Conservation (phyloP, 2,888 invertebrate genomes). For the Steinernema hermaphroditum region DNA sequence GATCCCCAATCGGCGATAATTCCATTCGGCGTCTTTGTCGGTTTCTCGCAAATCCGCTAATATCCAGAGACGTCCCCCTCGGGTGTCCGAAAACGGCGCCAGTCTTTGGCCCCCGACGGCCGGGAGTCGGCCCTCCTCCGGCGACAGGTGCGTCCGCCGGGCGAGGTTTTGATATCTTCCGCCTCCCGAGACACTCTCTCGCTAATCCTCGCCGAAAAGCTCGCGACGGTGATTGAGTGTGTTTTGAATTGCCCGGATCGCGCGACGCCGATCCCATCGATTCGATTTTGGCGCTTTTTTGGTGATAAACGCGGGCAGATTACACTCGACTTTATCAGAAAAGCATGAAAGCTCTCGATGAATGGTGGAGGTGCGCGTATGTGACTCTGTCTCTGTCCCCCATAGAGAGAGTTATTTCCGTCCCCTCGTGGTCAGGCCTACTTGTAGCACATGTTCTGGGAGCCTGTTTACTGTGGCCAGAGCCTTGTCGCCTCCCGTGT, state of each 20-base stretch:
- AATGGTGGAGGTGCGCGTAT: background rate
- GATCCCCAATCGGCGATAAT: too few species aligned
- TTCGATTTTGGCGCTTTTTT: background rate
- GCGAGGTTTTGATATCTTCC: constrained; percentile 1
- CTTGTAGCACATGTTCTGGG: too few species aligned
- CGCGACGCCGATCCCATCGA: background rate
- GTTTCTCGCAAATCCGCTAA: too few species aligned
- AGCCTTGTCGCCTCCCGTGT: too few species aligned
- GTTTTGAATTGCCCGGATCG: background rate
- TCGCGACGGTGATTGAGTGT: background rate
- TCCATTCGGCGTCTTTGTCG: too few species aligned
- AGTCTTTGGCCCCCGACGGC: background rate
- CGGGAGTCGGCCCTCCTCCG: background rate
- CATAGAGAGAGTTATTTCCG: too few species aligned
- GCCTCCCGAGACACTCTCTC: background rate
- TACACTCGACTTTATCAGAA: background rate
- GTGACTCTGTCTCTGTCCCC: background rate
- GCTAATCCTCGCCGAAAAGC: background rate
- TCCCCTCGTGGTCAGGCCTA: too few species aligned
- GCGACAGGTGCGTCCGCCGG: constrained; percentile 10
- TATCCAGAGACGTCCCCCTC: too few species aligned
- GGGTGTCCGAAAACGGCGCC: background rate
- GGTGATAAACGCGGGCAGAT: background rate
- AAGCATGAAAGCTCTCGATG: background rate
- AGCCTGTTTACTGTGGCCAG: too few species aligned